phyloP scores from a whole-genome alignment of 2,113 vertebrate species.

The Aphelocoma coerulescens region DNA sequence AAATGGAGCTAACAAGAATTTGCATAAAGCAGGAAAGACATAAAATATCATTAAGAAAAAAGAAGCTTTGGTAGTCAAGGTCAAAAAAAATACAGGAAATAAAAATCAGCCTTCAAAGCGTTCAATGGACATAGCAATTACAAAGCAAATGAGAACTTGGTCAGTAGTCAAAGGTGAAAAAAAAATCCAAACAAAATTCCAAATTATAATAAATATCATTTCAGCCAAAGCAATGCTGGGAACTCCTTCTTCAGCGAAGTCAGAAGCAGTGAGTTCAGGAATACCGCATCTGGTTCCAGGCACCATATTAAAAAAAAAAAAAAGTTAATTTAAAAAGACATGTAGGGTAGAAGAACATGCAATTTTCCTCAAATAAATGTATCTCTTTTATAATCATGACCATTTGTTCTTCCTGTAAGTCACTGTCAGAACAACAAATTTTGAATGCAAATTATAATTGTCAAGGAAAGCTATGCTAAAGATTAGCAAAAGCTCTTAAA shows the following conservation, averaged over 20 bases:
- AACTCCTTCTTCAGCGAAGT: neutral
- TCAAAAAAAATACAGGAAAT: neutral
- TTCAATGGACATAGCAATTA: neutral
- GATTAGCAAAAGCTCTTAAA: neutral
- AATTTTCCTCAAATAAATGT: neutral
- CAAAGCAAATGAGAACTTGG: neutral
- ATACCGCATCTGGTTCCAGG: neutral
- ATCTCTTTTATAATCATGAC: neutral
- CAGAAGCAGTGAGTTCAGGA: neutral
- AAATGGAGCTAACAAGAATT: neutral
- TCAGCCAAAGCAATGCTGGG: neutral
- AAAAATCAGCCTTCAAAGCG: neutral
- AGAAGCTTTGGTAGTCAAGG: neutral
- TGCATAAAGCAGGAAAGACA: neutral
- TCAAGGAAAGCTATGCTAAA: neutral
- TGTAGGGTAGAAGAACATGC: neutral
- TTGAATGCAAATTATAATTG: neutral
- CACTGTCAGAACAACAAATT: neutral
- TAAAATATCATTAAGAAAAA: neutral
- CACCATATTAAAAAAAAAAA: neutral
- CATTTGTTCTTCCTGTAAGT: neutral
- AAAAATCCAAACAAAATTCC: neutral
- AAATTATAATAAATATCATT: neutral
- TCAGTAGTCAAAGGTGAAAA: neutral
- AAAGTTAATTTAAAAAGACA: neutral